These are phyloP conservation scores for Platorchestia sp. DNA, from an alignment of 1,140 invertebrate genomes.

Conservation along the genomic window DNA sequence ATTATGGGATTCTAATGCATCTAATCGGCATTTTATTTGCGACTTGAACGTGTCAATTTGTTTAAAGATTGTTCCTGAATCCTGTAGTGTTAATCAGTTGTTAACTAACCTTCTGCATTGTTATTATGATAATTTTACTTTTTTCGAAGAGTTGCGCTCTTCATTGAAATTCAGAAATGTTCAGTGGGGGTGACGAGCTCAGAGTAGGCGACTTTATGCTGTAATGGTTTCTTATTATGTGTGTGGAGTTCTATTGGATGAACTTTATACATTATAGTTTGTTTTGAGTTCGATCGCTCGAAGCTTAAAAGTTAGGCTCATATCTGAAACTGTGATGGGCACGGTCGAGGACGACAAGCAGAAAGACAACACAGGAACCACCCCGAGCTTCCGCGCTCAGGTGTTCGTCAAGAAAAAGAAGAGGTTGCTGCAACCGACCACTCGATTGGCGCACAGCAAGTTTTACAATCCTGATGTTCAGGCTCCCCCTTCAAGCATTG, in stretches of 20 bases:
- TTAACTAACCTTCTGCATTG: not conserved
- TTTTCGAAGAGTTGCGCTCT: not conserved
- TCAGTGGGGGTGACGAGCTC: not conserved
- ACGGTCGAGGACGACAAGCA: not conserved
- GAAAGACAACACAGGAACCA: not conserved
- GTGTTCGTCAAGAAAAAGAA: conserved; percentile 19
- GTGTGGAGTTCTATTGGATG: not conserved
- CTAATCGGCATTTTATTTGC: not conserved
- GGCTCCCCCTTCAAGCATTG: not conserved
- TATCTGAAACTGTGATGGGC: not conserved
- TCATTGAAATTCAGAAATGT: not conserved
- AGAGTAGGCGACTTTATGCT: not conserved
- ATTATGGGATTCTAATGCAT: not conserved
- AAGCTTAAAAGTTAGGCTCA: not conserved
- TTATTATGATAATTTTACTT: not conserved
- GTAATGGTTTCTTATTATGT: not conserved
- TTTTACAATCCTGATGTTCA: not conserved
- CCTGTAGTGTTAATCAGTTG: not conserved
- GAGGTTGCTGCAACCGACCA: not conserved
- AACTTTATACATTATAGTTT: not conserved
- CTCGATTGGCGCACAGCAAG: not conserved
- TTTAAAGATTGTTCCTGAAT: not conserved
- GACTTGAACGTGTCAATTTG: not conserved
- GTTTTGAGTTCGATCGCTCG: not conserved
- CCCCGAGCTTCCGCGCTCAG: not conserved